Conservation (phyloP, 2,797 vertebrate species). For the Diceros bicornis region DNA sequence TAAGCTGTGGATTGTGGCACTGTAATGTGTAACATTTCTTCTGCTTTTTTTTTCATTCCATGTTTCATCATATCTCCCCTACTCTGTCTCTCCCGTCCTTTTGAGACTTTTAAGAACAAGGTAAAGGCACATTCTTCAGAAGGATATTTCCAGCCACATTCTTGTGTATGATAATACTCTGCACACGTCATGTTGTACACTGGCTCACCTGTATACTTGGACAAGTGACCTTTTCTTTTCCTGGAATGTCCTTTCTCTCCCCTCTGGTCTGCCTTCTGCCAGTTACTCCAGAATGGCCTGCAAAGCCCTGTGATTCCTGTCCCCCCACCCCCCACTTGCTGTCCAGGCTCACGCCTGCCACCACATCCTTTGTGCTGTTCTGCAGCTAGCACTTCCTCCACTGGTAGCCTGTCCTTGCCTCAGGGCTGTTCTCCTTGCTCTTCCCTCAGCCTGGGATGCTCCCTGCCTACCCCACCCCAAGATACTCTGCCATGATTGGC, state of each 20-base stretch:
- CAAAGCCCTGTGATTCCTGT: background rate
- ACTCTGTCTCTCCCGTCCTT: background rate
- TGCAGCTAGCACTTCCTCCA: background rate
- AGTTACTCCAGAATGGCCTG: background rate
- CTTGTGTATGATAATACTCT: background rate
- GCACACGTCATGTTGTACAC: rapidly evolving
- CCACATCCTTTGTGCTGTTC: background rate
- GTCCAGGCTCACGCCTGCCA: background rate
- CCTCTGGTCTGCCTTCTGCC: background rate
- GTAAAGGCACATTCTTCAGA: background rate
- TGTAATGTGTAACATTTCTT: background rate
- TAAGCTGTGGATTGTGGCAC: background rate
- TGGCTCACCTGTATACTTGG: background rate
- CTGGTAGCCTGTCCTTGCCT: background rate
- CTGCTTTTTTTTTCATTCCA: background rate
- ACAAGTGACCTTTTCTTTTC: background rate
- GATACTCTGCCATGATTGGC: background rate
- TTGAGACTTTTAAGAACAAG: background rate
- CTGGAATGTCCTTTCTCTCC: background rate
- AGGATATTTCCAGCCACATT: background rate
- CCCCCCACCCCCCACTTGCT: background rate
- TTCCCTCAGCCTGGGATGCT: background rate
- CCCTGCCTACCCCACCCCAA: no score
- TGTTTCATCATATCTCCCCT: background rate
- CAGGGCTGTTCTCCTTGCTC: background rate